phyloP scores from a whole-genome alignment of 1,140 invertebrate genomes.

The Argopecten irradians region DNA sequence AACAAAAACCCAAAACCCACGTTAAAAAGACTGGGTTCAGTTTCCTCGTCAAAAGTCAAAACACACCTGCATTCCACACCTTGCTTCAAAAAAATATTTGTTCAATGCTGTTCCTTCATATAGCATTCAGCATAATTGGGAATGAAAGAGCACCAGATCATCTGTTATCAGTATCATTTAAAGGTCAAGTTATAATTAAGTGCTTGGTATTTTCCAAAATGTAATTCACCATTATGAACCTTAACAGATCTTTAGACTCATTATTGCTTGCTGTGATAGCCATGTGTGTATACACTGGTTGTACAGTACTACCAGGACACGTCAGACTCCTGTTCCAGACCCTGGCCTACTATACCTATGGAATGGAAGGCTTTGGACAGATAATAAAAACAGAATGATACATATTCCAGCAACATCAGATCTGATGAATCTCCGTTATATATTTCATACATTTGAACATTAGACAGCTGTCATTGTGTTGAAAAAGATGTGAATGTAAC shows the following conservation, averaged over 20 bases:
- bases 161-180: no score
- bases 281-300: slow-evolving; percentile 7
- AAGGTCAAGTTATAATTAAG: no score
- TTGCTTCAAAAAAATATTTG: no score
- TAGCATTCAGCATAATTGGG: no score
- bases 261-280: background rate
- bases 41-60: no score
- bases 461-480: background rate
- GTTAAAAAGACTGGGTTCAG: no score
- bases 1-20: no score
- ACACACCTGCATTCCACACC: no score
- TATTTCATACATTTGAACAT: background rate
- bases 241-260: background rate
- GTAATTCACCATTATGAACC: background rate
- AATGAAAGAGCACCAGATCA: no score
- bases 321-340: background rate
- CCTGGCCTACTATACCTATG: background rate
- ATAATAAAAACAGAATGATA: background rate
- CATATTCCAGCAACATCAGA: background rate
- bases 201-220: no score
- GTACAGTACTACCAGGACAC: background rate
- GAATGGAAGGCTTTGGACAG: background rate
- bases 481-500: background rate
- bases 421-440: background rate
- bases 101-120: no score